phyloP scores from a whole-genome alignment of 2,888 invertebrate species.

The Latheticus oryzae region DNA sequence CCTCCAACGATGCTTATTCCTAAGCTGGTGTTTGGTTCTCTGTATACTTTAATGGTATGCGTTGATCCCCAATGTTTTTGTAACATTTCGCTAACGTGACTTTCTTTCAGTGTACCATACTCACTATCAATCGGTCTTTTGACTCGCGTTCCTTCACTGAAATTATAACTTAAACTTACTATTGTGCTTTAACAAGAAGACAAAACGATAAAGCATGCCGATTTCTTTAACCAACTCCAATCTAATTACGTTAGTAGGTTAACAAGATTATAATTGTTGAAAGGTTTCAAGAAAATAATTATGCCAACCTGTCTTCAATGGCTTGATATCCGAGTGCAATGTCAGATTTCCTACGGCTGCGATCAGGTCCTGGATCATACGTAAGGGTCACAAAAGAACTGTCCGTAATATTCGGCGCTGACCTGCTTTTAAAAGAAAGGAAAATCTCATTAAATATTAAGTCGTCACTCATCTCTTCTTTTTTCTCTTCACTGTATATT shows the following conservation, averaged over 20 bases:
- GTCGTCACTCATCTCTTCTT: constrained; percentile 62
- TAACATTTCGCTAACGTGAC: constrained; percentile 66
- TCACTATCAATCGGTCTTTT: constrained; percentile 54
- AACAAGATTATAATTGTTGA: constrained; percentile 26
- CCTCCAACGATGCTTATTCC: constrained; percentile 98
- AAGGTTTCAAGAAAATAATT: constrained; percentile 20
- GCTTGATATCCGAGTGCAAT: constrained; percentile 57
- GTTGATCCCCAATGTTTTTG: constrained; percentile 88
- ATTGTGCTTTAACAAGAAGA: constrained; percentile 21
- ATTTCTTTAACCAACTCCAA: constrained; percentile 24
- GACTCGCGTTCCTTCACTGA: constrained; percentile 58
- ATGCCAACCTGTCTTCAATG: constrained; percentile 47
- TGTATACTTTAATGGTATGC: constrained; percentile 77
- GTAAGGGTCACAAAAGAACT: constrained; percentile 62
- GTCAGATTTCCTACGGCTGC: constrained; percentile 69
- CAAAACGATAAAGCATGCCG: constrained; percentile 21
- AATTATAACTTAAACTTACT: constrained; percentile 38
- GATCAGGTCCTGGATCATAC: constrained; percentile 67
- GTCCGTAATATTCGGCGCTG: constrained; percentile 69
- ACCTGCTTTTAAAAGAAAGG: constrained; percentile 67
- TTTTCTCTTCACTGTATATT: constrained; percentile 48
- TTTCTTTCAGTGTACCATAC: constrained; percentile 55
- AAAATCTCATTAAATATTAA: constrained; percentile 59
- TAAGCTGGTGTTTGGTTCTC: constrained; percentile 83
- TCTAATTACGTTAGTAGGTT: constrained; percentile 30